Base-by-base conservation (phyloP, 2,113 vertebrate genomes). In the Apteryx mantelli region DNA sequence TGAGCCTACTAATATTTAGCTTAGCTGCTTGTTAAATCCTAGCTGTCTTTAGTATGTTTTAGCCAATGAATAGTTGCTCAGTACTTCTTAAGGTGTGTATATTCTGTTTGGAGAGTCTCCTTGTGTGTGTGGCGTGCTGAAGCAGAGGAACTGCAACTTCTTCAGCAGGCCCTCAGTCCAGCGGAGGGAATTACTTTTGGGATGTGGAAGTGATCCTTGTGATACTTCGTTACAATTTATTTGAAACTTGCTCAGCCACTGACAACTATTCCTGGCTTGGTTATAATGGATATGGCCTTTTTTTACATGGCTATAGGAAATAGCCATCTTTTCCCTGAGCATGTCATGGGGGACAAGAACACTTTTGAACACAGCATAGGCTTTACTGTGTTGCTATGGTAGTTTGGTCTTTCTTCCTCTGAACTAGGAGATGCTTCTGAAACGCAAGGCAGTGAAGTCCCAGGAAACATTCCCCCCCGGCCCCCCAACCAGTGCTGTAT, bases 321-420 rank as follows among this genome's bases (percentile, higher is more conserved):
- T 19, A 20, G 18, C 4, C 7, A 17, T 61, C 53, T 5, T 88
- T 65, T 78, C 34, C 32, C 13, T 24, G 42, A 73, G 2, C 1
- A 1, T 5, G 2, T 36, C 3, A 3, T 22, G 12, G 20, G 14
- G 9, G 17, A 13, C 44, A 26, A n/a, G 34, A 76, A 68, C 0
- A 0, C 18, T 75, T 86, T 86, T 85, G 42, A 79, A 38, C 30
- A 28, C 48, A 60, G 56, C 26, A 7, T 40, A 14, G 56, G 16
- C 26, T 82, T 88, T 93, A 15, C 26, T 42, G 2, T 24, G 5
- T 68, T 69, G 30, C 61, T 88, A 64, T n/a, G 65, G 21, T 52
- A 46, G 38, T 4, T 85, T 42, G 18, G 30, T 76, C 30, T 13
- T 75, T 66, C 68, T 20, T 52, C 1, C 32, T 61, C 53, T 70